phyloP scores from a whole-genome alignment of 2,113 vertebrate species.

The Pachyramphus minor region DNA sequence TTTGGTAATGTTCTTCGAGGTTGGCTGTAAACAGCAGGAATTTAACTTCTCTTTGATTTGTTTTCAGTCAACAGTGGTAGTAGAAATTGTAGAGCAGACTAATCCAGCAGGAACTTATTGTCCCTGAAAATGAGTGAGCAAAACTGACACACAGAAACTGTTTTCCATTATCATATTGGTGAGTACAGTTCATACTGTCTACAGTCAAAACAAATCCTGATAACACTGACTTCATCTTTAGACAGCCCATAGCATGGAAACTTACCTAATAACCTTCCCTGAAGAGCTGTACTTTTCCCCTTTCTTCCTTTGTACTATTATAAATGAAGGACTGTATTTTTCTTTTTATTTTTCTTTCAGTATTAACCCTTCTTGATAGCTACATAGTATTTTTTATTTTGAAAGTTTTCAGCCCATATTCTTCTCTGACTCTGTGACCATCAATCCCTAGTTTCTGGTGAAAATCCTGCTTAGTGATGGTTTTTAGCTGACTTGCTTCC shows the following conservation, averaged over 20 bases:
- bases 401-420: neutral
- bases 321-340: neutral
- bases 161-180: neutral
- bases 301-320: neutral
- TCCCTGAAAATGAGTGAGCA: neutral
- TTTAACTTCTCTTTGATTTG: neutral
- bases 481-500: neutral
- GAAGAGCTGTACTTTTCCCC: neutral
- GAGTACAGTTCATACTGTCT: conserved; percentile 4
- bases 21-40: neutral
- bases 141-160: neutral
- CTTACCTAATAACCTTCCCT: neutral
- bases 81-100: neutral
- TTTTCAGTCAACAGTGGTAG: conserved; percentile 21
- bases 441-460: neutral
- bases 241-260: neutral
- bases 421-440: neutral
- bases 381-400: neutral
- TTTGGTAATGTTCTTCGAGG: neutral
- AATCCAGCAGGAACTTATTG: neutral
- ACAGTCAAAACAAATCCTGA: conserved; percentile 17
- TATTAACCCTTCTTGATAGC: neutral
- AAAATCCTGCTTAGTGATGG: neutral
- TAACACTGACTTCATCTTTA: neutral
- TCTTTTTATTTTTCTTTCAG: neutral